Evolutionary conservation across 2,113 vertebrate genomes (phyloP), one percentile per base, ranked within the genome.

Genomic region (Fregetta grallaria): DNA sequence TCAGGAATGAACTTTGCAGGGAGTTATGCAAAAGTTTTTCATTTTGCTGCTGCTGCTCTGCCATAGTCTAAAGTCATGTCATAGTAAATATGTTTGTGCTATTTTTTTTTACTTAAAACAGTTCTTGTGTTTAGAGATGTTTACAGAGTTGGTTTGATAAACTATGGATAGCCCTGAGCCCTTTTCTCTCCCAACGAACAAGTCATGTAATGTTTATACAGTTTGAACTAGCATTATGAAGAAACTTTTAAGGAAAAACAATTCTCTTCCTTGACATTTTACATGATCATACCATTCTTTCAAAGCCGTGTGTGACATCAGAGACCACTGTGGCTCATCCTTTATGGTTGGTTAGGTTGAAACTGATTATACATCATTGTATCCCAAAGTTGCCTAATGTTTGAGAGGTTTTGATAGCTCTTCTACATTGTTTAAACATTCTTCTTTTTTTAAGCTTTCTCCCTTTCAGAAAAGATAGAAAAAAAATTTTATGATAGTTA

Each of bases 21-120:
- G 73, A 93, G 49, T 92, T 88, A 71, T 21, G 76, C 55, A 89
- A 77, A 95, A 94, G 58, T 44, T 96, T 90, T 62, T 56, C 23
- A 59, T 96, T 96, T 93, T 80, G 44, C 26, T 88, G 36, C 75
- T 92, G 50, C 72, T 95, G 40, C 47, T 74, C 44, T 89, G 30
- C 36, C 30, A 40, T 40, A 79, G 65, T 97, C 58, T 94, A 47
- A 91, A 96, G 68, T 76, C 42, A 62, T 36, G 50, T 74, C 71
- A 58, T 66, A 91, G 56, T 55, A 93, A 91, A 86, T 86, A 80
- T 59, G 82, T 77, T 79, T 90, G 61, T 84, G 68, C 53, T 90
- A 15, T 83, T 23, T 13, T 78, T 90, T 90, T 89, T 90, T 25
- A 75, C 71, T 94, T 78, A 71, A 94, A 92, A 71, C 15, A 49